Evolutionary conservation across 1,140 invertebrate genomes (phyloP).

Genomic region (Drosophila azteca): DNA sequence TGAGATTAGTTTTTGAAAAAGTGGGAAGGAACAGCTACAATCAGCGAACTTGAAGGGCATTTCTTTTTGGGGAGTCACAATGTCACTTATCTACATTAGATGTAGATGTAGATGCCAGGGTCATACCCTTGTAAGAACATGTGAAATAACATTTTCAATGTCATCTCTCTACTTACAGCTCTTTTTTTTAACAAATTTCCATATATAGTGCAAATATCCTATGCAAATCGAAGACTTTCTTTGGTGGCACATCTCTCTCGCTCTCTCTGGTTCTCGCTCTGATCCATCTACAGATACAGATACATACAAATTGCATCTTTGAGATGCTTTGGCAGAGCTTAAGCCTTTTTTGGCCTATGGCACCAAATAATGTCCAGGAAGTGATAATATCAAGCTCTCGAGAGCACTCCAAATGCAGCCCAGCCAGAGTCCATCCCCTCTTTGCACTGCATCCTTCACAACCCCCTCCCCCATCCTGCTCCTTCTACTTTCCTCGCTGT

Average conservation of each 20-base stretch:
- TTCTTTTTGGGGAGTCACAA: too few relatives aligned
- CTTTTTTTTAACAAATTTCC: too few relatives aligned
- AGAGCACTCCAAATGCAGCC: conserved; percentile 47
- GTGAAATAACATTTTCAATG: too few relatives aligned
- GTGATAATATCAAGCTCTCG: conserved; percentile 73
- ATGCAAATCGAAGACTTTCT: conserved; percentile 2
- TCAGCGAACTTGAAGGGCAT: too few relatives aligned
- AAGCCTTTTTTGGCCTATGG: conserved; percentile 79
- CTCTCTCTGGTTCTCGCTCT: too few relatives aligned
- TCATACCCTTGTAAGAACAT: too few relatives aligned
- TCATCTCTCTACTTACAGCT: too few relatives aligned
- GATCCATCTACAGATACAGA: conserved; percentile 35
- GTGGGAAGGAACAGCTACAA: too few relatives aligned
- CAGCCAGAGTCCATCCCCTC: conserved; percentile 2
- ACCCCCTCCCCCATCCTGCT: background rate
- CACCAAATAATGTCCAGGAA: conserved; percentile 78
- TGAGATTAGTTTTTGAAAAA: too few relatives aligned
- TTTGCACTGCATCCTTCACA: too few relatives aligned
- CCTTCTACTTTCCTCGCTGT: conserved; percentile 45
- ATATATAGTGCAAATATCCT: background rate
- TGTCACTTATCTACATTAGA: too few relatives aligned
- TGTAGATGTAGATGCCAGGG: too few relatives aligned
- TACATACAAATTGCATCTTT: conserved; percentile 50
- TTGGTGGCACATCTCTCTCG: conserved; percentile 1
- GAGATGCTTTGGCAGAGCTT: conserved; percentile 55